phyloP scores from a whole-genome alignment of 2,113 vertebrate species.

The Neofelis nebulosa region DNA sequence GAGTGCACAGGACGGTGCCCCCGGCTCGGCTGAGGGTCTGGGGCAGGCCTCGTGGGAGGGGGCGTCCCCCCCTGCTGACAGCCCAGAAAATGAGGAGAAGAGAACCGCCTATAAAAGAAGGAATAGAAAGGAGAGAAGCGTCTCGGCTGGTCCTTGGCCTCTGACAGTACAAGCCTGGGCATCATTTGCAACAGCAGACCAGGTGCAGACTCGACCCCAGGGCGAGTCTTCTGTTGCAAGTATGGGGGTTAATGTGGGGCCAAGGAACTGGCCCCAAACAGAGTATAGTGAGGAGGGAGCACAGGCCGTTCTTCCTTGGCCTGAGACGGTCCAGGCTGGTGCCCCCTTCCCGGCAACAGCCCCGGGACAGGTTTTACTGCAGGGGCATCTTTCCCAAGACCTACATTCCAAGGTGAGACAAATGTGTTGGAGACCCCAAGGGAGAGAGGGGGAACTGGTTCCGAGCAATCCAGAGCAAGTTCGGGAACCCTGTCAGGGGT shows the following conservation, averaged over 20 bases:
- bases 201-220: not conserved
- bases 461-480: not conserved
- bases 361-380: not conserved
- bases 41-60: not conserved
- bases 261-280: not conserved
- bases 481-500: not conserved
- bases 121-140: not conserved
- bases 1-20: not conserved
- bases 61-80: not conserved
- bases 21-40: not conserved
- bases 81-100: not conserved
- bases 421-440: not conserved
- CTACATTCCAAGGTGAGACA: not conserved
- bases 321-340: not conserved
- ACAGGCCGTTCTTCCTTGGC: not conserved
- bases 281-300: not conserved
- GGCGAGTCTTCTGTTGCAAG: not conserved
- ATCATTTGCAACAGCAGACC: not conserved
- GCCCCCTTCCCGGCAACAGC: not conserved
- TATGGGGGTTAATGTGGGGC: not conserved
- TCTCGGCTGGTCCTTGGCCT: not conserved
- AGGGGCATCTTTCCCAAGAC: not conserved
- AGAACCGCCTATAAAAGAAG: not conserved
- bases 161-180: not conserved
- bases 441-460: not conserved